A percentile compares a stretch with the other conserved stretches of the same genome.
These are phyloP conservation scores for Phortica variegata DNA, from an alignment of 1,140 invertebrate genomes.

Conservation along the genomic window DNA sequence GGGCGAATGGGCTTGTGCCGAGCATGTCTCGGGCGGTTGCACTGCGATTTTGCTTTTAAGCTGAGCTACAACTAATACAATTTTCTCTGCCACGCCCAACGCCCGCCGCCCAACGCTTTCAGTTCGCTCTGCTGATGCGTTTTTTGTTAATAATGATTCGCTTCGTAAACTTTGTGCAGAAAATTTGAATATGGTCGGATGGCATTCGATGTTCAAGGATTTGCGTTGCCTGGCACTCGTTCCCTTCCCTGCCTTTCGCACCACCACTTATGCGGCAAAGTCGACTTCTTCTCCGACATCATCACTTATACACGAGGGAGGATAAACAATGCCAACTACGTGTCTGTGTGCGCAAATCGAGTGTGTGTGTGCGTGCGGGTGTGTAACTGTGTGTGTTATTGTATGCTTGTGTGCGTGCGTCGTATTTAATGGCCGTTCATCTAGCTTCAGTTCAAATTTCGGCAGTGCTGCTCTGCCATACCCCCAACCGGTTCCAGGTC, in stretches of 20 bases:
- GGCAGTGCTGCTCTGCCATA: constrained; percentile 24
- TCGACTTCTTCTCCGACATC: constrained; percentile 19
- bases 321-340: constrained; percentile 11
- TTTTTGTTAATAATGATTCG: constrained; percentile 31
- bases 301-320: constrained; percentile 9
- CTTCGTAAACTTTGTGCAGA: constrained; percentile 49
- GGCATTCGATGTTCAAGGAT: constrained; percentile 4
- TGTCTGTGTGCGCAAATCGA: constrained; percentile 1
- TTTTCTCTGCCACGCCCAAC: constrained; percentile 14
- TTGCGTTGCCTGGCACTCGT: constrained; percentile 8
- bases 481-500: constrained; percentile 33
- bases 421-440: constrained; percentile 31
- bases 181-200: constrained; percentile 46
- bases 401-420: constrained; percentile 21
- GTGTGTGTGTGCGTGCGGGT: not conserved
- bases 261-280: no score
- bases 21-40: constrained; percentile 15
- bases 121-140: constrained; percentile 23
- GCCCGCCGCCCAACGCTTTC: constrained; percentile 3
- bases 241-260: no score
- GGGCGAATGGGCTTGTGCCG: constrained; percentile 15
- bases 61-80: not conserved
- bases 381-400: constrained; percentile 1
- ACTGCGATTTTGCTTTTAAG: not conserved
- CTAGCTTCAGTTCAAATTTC: no score